phyloP scores from a whole-genome alignment of 1,140 invertebrate species.

The Nixonia krombeini region DNA sequence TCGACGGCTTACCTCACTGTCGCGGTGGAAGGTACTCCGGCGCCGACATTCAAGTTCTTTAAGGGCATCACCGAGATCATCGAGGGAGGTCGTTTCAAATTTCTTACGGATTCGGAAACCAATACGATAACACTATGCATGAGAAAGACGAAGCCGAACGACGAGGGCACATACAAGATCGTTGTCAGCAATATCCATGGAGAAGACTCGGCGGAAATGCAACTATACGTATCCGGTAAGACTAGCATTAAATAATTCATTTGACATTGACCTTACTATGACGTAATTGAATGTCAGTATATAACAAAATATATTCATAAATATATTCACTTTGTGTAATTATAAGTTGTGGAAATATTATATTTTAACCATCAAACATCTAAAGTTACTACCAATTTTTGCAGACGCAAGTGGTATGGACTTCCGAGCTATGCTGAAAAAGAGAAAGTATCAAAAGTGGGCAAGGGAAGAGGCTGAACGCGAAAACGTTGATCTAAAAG shows the following conservation, averaged over 20 bases:
- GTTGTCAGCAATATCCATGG: constrained; percentile 94
- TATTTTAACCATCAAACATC: too few relatives aligned
- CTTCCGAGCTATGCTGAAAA: constrained; percentile 98
- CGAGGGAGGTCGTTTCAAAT: constrained; percentile 93
- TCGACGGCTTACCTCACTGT: constrained; percentile 91
- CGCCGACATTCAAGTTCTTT: constrained; percentile 96
- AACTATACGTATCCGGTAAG: constrained; percentile 95
- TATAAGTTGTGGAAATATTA: too few relatives aligned
- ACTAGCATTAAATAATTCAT: constrained; percentile 1
- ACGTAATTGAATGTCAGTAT: too few relatives aligned
- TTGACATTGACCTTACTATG: too few relatives aligned
- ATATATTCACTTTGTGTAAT: too few relatives aligned
- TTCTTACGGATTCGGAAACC: constrained; percentile 89
- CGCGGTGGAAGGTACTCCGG: constrained; percentile 91
- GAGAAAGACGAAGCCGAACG: constrained; percentile 94
- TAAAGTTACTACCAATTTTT: too few relatives aligned
- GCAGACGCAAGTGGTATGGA: constrained; percentile 81
- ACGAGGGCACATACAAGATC: constrained; percentile 97
- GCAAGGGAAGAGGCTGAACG: constrained; percentile 89
- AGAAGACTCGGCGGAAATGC: constrained; percentile 94
- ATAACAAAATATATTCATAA: too few relatives aligned
- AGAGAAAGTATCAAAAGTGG: constrained; percentile 96
- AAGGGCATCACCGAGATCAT: constrained; percentile 90
- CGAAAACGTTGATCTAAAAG: constrained; percentile 94
- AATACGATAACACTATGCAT: constrained; percentile 94